A percentile compares a stretch with the other conserved stretches of the same genome.
These are phyloP conservation scores for Brenthis ino DNA, from an alignment of 2,888 invertebrate species.

Conservation along the genomic window DNA sequence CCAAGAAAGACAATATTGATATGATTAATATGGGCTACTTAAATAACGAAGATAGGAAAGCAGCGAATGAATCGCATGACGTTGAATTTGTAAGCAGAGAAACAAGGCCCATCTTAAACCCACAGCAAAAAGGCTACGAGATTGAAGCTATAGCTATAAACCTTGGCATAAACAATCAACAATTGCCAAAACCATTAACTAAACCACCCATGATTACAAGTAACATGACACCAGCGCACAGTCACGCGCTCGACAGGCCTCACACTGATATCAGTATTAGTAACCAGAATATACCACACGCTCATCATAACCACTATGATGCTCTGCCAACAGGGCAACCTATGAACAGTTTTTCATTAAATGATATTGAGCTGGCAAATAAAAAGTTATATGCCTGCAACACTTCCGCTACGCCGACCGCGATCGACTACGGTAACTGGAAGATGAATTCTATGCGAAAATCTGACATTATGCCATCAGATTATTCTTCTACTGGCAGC, in stretches of 20 bases:
- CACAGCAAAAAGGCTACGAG: slow-evolving; percentile 65
- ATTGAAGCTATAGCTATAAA: slow-evolving; percentile 73
- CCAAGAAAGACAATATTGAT: slow-evolving; percentile 69
- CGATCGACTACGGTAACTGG: slow-evolving; percentile 74
- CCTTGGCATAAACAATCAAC: slow-evolving; percentile 67
- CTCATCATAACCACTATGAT: slow-evolving; percentile 72
- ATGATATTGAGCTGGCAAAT: slow-evolving; percentile 72
- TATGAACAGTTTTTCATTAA: slow-evolving; percentile 66
- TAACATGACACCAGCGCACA: slow-evolving; percentile 64
- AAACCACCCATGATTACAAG: slow-evolving; percentile 52
- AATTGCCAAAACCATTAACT: slow-evolving; percentile 55
- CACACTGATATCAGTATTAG: slow-evolving; percentile 52
- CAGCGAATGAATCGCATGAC: slow-evolving; percentile 53
- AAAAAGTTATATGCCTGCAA: slow-evolving; percentile 70
- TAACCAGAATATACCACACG: slow-evolving; percentile 63
- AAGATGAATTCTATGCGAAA: slow-evolving; percentile 68
- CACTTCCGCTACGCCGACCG: slow-evolving; percentile 53
- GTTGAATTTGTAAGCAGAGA: slow-evolving; percentile 53
- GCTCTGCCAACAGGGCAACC: slow-evolving; percentile 55
- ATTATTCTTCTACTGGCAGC: slow-evolving; percentile 58
- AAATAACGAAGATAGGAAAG: slow-evolving; percentile 66
- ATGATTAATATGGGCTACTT: slow-evolving; percentile 80
- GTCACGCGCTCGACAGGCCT: slow-evolving; percentile 51
- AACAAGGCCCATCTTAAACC: slow-evolving; percentile 51
- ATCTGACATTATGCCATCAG: slow-evolving; percentile 65